These are phyloP conservation scores for Agrochola lychnidis DNA, from an alignment of 2,888 invertebrate species.

Conservation along the genomic window DNA sequence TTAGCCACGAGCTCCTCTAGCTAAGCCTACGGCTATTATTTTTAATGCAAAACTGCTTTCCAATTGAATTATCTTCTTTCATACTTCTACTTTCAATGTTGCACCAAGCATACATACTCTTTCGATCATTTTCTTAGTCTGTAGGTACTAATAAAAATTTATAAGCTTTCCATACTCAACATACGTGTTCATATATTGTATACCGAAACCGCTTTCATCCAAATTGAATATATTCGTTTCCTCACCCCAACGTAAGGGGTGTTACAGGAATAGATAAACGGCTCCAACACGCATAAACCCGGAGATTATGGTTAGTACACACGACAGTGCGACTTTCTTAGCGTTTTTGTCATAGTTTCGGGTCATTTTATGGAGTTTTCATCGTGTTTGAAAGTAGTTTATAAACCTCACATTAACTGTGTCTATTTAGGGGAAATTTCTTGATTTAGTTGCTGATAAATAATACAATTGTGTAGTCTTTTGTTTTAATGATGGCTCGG, in stretches of 20 bases:
- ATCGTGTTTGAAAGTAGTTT: slow-evolving; percentile 17
- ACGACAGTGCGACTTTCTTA: slow-evolving; percentile 3
- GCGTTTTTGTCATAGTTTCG: slow-evolving; percentile 1
- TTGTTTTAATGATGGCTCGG: background rate
- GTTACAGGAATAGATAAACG: slow-evolving; percentile 36
- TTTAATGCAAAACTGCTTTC: background rate
- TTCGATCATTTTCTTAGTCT: background rate
- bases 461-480: background rate
- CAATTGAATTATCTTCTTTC: background rate
- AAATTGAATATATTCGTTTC: slow-evolving; percentile 54
- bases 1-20: too few relatives aligned
- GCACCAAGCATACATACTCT: background rate
- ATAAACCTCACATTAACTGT: background rate
- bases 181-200: slow-evolving; percentile 39
- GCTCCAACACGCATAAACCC: slow-evolving; percentile 28
- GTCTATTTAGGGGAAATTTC: background rate
- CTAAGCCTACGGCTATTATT: too few relatives aligned
- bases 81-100: background rate
- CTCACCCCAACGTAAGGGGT: background rate
- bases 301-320: slow-evolving; percentile 3
- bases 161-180: slow-evolving; percentile 1
- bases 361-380: background rate
- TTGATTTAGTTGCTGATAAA: slow-evolving; percentile 16
- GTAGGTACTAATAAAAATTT: background rate
- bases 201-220: slow-evolving; percentile 34